A percentile compares a stretch with the other conserved stretches of the same genome.
Evolutionary conservation across 2,888 invertebrate species (phyloP).

Genomic region (Elegia similella): DNA sequence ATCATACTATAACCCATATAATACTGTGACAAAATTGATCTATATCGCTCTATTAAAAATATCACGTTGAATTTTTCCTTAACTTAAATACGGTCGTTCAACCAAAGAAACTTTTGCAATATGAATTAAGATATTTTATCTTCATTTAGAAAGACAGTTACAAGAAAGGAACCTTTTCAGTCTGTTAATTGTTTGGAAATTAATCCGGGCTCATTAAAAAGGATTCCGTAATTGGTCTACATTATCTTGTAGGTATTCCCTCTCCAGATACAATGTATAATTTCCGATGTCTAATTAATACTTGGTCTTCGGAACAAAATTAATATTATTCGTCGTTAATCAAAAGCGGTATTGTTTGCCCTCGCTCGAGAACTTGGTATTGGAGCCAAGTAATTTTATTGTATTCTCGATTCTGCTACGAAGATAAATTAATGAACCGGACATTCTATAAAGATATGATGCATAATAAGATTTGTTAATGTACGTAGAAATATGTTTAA

Average conservation of each 20-base stretch:
- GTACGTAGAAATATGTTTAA: too few species aligned
- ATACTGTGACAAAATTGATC: too few species aligned
- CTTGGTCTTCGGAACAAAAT: conserved; percentile 7
- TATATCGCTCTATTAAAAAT: too few species aligned
- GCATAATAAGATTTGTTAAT: background rate
- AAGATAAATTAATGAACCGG: background rate
- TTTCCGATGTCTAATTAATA: conserved; percentile 10
- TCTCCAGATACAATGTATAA: background rate
- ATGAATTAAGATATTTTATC: background rate
- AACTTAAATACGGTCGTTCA: too few species aligned
- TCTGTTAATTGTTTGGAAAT: background rate
- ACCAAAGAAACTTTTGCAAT: too few species aligned
- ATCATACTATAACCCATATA: too few species aligned
- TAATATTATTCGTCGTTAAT: conserved; percentile 32
- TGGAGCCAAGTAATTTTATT: conserved; percentile 9
- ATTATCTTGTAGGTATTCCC: background rate
- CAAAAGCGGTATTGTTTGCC: conserved; percentile 39
- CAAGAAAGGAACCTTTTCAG: background rate
- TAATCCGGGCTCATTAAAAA: background rate
- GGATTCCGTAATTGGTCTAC: background rate
- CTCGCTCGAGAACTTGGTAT: background rate
- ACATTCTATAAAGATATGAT: background rate
- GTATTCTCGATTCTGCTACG: conserved; percentile 24
- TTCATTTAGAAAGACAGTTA: background rate
- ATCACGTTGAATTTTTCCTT: too few species aligned